These are phyloP conservation scores for Rhaphigaster nebulosa DNA, from an alignment of 2,888 invertebrate species.

Conservation along the genomic window DNA sequence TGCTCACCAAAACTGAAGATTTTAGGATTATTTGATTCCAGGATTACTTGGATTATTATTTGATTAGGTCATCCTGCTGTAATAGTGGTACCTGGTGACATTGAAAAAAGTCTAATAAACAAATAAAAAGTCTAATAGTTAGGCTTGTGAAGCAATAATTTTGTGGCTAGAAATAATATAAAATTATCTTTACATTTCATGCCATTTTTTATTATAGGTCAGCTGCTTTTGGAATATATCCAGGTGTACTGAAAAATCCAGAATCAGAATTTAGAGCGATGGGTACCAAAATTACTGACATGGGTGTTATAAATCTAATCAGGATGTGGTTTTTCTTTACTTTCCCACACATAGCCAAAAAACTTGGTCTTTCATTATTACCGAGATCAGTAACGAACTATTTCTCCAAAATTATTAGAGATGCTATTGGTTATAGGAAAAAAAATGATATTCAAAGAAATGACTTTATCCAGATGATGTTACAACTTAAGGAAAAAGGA, in stretches of 20 bases:
- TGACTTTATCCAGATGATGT: constrained; percentile 42
- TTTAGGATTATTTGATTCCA: too few relatives aligned
- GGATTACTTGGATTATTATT: too few relatives aligned
- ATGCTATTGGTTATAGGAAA: neutral
- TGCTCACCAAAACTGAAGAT: too few relatives aligned
- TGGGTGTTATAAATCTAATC: neutral
- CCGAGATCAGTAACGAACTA: neutral
- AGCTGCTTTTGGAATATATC: constrained; percentile 54
- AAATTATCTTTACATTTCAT: too few relatives aligned
- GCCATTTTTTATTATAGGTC: constrained; percentile 45
- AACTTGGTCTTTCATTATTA: neutral
- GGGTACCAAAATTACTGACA: constrained; percentile 19
- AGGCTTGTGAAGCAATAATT: too few relatives aligned
- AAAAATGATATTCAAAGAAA: constrained; percentile 16
- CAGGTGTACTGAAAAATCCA: constrained; percentile 51
- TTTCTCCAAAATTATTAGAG: neutral
- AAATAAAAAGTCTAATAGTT: too few relatives aligned
- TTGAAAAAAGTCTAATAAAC: too few relatives aligned
- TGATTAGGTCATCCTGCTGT: too few relatives aligned
- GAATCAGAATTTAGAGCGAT: constrained; percentile 44
- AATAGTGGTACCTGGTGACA: too few relatives aligned
- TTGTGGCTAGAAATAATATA: too few relatives aligned
- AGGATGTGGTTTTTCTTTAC: neutral
- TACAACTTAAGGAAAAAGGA: neutral
- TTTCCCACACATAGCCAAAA: neutral